A percentile compares a stretch with the other conserved stretches of the same genome.
These are phyloP conservation scores for Nebria ingens DNA, from an alignment of 1,140 invertebrate species.

Conservation along the genomic window DNA sequence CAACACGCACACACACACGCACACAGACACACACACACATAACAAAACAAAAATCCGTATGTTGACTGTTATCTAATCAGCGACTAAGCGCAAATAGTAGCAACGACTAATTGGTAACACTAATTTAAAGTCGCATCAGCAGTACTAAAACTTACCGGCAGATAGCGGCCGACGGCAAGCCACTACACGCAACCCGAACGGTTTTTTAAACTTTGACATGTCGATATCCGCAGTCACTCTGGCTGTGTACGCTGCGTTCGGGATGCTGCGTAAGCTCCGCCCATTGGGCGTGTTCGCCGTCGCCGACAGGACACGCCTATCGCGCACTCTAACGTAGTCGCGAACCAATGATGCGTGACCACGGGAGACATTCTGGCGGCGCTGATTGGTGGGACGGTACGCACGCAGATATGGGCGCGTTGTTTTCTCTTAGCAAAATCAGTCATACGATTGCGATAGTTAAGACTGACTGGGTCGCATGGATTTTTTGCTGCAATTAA, in stretches of 20 bases:
- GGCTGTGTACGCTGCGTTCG: no score
- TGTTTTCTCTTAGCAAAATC: slow-evolving; percentile 11
- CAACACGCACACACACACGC: no score
- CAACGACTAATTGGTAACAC: neutral
- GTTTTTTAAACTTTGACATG: neutral
- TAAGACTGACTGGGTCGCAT: no score
- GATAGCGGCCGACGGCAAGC: neutral
- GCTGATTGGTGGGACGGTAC: neutral
- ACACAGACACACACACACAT: no score
- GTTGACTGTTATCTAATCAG: neutral
- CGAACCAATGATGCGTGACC: slow-evolving; percentile 23
- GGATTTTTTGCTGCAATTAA: no score
- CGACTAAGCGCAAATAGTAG: neutral
- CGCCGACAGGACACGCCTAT: slow-evolving; percentile 11
- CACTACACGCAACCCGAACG: neutral
- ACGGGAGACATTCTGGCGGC: neutral
- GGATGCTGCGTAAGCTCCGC: slow-evolving; percentile 27
- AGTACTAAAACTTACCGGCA: neutral
- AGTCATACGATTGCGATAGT: no score
- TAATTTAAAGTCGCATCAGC: neutral
- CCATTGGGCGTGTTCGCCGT: slow-evolving; percentile 12
- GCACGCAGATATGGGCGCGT: slow-evolving; percentile 7
- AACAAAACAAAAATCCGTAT: no score
- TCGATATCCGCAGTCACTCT: no score
- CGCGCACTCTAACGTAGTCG: neutral